A percentile compares a stretch with the other conserved stretches of the same genome.
phyloP scores from a whole-genome alignment of 2,113 vertebrate genomes.

The Rhynchomys soricoides region DNA sequence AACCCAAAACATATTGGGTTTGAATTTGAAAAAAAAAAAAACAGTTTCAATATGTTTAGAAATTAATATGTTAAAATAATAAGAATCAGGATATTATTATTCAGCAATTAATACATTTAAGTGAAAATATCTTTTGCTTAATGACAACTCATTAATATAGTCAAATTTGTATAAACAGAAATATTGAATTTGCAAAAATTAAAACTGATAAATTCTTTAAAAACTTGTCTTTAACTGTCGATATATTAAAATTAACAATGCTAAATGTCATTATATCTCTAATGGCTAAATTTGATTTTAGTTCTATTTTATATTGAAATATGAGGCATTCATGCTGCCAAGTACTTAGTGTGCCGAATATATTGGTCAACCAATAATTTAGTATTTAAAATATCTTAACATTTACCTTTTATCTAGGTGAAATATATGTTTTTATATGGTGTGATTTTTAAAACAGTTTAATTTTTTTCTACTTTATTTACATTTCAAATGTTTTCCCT shows the following conservation, averaged over 20 bases:
- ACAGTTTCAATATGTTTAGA: conserved; percentile 66
- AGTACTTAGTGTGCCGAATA: conserved; percentile 13
- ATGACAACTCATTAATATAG: conserved; percentile 56
- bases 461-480: no score
- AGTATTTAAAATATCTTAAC: neutral
- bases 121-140: conserved; percentile 48
- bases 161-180: conserved; percentile 66
- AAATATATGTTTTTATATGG: conserved; percentile 28
- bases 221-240: conserved; percentile 51
- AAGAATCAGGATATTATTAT: conserved; percentile 37
- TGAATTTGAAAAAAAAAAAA: conserved; percentile 61
- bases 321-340: neutral
- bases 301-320: conserved; percentile 8
- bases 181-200: conserved; percentile 64
- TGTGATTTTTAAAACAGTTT: neutral
- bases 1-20: conserved; percentile 40
- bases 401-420: neutral
- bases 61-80: conserved; percentile 51
- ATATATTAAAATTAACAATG: conserved; percentile 66
- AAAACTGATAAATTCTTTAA: conserved; percentile 50
- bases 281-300: conserved; percentile 60
- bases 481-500: no score
- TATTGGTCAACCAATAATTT: neutral
- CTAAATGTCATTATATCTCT: conserved; percentile 24
- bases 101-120: conserved; percentile 59